A percentile compares a stretch with the other conserved stretches of the same genome.
Conservation (phyloP, 2,888 invertebrate species). For the Drosophila limbata region DNA sequence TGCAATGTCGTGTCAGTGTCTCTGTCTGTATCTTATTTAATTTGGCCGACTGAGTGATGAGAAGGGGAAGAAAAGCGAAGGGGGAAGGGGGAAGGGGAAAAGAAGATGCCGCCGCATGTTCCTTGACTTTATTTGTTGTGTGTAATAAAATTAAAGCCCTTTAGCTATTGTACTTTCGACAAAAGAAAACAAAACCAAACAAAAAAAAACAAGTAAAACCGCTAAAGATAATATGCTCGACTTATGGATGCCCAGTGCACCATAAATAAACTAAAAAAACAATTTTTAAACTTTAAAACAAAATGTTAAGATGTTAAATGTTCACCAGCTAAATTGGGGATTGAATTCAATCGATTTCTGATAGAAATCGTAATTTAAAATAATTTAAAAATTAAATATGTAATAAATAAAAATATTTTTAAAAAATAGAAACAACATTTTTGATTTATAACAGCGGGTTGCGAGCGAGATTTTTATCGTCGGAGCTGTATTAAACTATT, state of each 20-base stretch:
- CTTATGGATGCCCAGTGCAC: neutral
- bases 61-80: neutral
- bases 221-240: neutral
- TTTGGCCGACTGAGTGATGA: slow-evolving; percentile 50
- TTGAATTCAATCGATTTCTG: no score
- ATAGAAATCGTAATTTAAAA: no score
- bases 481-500: no score
- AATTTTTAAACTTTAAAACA: no score
- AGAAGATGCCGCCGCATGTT: slow-evolving; percentile 67
- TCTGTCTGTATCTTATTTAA: slow-evolving; percentile 69
- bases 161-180: slow-evolving; percentile 77
- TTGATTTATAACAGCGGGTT: no score
- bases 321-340: no score
- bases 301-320: no score
- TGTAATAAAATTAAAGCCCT: slow-evolving; percentile 81
- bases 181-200: slow-evolving; percentile 17
- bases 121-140: slow-evolving; percentile 80
- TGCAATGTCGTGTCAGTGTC: slow-evolving; percentile 12
- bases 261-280: no score
- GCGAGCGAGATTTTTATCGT: no score
- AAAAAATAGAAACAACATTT: no score
- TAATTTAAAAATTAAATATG: no score
- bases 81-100: neutral
- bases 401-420: no score
- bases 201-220: slow-evolving; percentile 10